A percentile compares a stretch with the other conserved stretches of the same genome.
Conservation (phyloP, 2,797 vertebrate species). For the Danio jaintianensis region DNA sequence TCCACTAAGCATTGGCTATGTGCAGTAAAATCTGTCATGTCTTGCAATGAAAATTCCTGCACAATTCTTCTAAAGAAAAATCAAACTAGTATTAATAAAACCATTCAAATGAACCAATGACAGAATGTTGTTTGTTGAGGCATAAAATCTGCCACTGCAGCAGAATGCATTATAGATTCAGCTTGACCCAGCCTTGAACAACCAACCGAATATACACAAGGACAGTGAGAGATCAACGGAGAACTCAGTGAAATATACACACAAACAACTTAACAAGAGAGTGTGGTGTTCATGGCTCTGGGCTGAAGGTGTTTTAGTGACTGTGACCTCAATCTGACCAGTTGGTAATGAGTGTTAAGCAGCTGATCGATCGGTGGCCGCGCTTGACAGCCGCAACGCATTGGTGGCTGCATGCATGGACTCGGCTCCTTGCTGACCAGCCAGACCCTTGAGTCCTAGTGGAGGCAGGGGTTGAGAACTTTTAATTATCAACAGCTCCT, state of each 20-base stretch:
- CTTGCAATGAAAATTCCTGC: slow-evolving; percentile 56
- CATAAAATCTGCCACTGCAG: slow-evolving; percentile 79
- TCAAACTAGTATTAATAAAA: background rate
- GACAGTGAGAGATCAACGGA: slow-evolving; percentile 18
- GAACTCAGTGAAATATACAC: slow-evolving; percentile 12
- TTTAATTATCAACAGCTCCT: slow-evolving; percentile 90
- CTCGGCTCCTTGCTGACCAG: slow-evolving; percentile 81
- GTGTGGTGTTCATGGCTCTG: slow-evolving; percentile 67
- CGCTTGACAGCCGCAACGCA: slow-evolving; percentile 70
- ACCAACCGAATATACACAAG: slow-evolving; percentile 71
- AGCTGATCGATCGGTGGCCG: slow-evolving; percentile 85
- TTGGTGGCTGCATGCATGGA: slow-evolving; percentile 76
- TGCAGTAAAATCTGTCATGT: slow-evolving; percentile 59
- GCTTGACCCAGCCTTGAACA: slow-evolving; percentile 78
- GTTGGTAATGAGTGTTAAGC: slow-evolving; percentile 92
- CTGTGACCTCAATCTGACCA: slow-evolving; percentile 87
- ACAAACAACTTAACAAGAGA: slow-evolving; percentile 17
- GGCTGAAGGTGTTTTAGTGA: slow-evolving; percentile 84
- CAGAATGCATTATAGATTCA: slow-evolving; percentile 79
- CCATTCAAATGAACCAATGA: slow-evolving; percentile 77
- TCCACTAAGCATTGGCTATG: slow-evolving; percentile 65
- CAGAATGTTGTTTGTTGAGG: slow-evolving; percentile 81
- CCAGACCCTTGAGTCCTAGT: slow-evolving; percentile 75
- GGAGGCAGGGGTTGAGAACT: slow-evolving; percentile 89
- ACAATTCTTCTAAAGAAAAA: too few relatives aligned